These are phyloP conservation scores for Pomacea maculata DNA, from an alignment of 1,140 invertebrate genomes.

Conservation along the genomic window DNA sequence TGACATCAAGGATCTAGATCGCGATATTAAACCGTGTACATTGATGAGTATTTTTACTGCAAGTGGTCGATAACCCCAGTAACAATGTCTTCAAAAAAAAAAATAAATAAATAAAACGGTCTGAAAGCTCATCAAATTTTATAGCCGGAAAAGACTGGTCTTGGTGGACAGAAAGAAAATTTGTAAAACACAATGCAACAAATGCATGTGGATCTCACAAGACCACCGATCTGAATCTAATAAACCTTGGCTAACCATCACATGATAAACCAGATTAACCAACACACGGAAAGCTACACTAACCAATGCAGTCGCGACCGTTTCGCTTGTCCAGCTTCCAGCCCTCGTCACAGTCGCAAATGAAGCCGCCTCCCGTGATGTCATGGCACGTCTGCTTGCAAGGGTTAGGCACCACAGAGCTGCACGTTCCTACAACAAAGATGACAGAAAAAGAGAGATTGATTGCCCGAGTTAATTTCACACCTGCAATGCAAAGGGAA, in stretches of 20 bases:
- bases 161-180: no score
- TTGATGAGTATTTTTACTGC: no score
- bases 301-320: constrained; percentile 48
- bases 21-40: no score
- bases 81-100: no score
- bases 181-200: no score
- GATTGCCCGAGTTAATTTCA: neutral
- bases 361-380: constrained; percentile 45
- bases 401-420: constrained; percentile 21
- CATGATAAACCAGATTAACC: neutral
- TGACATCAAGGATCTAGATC: no score
- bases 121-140: no score
- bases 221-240: neutral
- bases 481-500: neutral
- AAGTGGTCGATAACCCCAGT: no score
- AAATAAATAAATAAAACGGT: no score
- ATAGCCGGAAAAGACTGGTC: no score
- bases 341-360: constrained; percentile 43
- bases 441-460: neutral
- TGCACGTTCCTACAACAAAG: constrained; percentile 31
- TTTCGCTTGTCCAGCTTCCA: constrained; percentile 35
- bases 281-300: neutral
- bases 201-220: no score
- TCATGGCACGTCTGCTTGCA: constrained; percentile 46
- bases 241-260: neutral